Conservation (phyloP, 2,888 invertebrate genomes). For the Steinernema scapterisci region DNA sequence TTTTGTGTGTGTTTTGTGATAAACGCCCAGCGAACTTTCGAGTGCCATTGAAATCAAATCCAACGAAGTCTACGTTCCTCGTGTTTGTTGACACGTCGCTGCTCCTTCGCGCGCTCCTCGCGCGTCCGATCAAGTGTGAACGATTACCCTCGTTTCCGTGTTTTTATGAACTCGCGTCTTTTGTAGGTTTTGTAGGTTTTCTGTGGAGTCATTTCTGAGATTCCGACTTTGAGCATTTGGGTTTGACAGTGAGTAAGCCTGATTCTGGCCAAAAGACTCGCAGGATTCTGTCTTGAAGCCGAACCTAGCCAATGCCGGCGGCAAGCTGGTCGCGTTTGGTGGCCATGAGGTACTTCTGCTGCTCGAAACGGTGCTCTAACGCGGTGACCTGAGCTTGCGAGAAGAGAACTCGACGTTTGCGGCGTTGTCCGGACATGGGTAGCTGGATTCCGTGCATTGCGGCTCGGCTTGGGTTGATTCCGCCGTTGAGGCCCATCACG, state of each 20-base stretch:
- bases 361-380: conserved; percentile 82
- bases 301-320: conserved; percentile 78
- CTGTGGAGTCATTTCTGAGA: no score
- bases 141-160: conserved; percentile 30
- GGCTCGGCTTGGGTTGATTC: conserved; percentile 34
- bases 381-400: conserved; percentile 73
- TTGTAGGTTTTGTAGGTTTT: background rate
- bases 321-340: conserved; percentile 87
- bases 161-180: background rate
- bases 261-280: no score
- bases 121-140: conserved; percentile 30
- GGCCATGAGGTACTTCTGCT: conserved; percentile 85
- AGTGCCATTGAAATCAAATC: conserved; percentile 33
- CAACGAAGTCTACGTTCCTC: background rate
- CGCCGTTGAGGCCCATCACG: conserved; percentile 38
- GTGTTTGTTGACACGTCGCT: conserved; percentile 15
- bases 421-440: conserved; percentile 68
- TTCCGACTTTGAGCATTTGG: no score
- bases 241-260: no score
- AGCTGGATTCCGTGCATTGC: background rate
- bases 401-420: conserved; percentile 89
- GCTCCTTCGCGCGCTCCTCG: background rate
- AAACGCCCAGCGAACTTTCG: conserved; percentile 27
- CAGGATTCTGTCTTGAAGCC: no score
- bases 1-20: conserved; percentile 33